A percentile compares a stretch with the other conserved stretches of the same genome.
These are phyloP conservation scores for Propithecus perrieri DNA, from an alignment of 2,797 vertebrate genomes.

Conservation along the genomic window DNA sequence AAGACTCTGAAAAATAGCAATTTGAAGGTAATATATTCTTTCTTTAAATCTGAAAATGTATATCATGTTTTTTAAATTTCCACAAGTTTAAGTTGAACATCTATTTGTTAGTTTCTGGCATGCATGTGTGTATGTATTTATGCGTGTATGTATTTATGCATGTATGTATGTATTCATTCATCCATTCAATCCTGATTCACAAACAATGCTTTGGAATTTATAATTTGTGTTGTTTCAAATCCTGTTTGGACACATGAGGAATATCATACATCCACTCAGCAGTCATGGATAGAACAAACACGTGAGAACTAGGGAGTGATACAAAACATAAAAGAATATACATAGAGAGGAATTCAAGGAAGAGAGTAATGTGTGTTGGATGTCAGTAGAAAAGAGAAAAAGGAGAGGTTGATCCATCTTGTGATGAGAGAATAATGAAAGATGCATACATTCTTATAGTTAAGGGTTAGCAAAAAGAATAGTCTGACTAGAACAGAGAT, in stretches of 20 bases:
- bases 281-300: constrained; percentile 3
- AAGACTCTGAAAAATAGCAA: neutral
- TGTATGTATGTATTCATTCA: neutral
- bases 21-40: neutral
- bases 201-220: neutral
- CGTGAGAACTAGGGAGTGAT: neutral
- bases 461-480: neutral
- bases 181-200: neutral
- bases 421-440: neutral
- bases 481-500: neutral
- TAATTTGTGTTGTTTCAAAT: neutral
- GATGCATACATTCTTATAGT: neutral
- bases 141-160: neutral
- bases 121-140: neutral
- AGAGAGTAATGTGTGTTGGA: neutral
- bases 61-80: neutral
- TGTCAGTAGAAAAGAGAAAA: neutral
- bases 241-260: neutral
- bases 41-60: neutral
- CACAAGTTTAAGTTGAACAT: neutral
- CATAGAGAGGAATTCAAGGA: constrained; percentile 21
- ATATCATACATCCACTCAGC: neutral
- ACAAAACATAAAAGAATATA: neutral
- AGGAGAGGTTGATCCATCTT: neutral
- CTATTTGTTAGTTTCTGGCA: neutral